Conservation (phyloP, 2,797 vertebrate genomes). For the Centropyge bicolor region DNA sequence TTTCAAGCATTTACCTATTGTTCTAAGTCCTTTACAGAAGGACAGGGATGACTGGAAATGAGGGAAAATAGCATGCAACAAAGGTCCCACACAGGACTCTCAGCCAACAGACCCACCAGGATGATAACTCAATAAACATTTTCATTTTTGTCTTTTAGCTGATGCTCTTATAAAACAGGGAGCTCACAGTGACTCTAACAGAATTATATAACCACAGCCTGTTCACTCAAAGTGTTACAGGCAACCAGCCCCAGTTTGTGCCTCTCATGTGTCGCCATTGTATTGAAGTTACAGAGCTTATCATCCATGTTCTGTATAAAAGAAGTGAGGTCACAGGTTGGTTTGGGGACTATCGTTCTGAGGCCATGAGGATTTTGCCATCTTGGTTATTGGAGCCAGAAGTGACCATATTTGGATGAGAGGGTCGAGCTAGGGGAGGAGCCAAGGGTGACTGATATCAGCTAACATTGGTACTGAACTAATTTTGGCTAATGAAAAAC, state of each 20-base stretch:
- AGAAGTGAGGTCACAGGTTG: no score
- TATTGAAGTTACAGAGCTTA: neutral
- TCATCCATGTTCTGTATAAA: neutral
- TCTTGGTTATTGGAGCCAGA: no score
- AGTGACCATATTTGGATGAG: no score
- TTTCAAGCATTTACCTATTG: constrained; percentile 52
- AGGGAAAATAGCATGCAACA: constrained; percentile 24
- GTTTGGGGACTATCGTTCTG: no score
- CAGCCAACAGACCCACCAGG: constrained; percentile 49
- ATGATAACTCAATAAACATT: constrained; percentile 61
- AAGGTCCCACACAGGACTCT: constrained; percentile 28
- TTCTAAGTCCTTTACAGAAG: constrained; percentile 50
- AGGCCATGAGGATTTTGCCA: no score
- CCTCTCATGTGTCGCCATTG: neutral
- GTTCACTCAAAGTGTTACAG: constrained; percentile 16
- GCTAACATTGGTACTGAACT: no score
- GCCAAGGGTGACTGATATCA: no score
- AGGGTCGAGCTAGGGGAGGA: no score
- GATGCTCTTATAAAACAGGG: constrained; percentile 48
- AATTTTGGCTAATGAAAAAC: no score
- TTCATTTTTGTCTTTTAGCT: constrained; percentile 45
- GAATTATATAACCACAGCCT: constrained; percentile 6
- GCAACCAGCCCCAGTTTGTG: neutral
- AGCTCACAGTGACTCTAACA: constrained; percentile 19
- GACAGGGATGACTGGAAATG: constrained; percentile 54